Evolutionary conservation across 1,140 invertebrate species (phyloP).

Genomic region (Saccostrea cuccullata): DNA sequence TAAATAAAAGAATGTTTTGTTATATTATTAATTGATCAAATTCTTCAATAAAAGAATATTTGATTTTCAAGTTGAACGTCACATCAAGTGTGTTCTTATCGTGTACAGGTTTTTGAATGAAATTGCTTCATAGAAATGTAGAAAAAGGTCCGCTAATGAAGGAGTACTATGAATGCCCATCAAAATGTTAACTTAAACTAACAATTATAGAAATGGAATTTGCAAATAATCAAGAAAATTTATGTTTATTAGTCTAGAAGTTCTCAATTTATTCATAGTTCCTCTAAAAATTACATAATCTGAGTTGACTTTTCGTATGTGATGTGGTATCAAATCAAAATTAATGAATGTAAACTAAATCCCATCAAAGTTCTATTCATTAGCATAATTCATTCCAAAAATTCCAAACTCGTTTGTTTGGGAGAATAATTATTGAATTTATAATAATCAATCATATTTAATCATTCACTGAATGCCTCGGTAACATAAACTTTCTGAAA

Average conservation of each 20-base stretch:
- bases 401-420: constrained; percentile 6
- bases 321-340: neutral
- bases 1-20: no score
- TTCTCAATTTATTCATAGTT: neutral
- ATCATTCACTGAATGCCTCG: neutral
- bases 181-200: no score
- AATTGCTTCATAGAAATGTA: no score
- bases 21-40: no score
- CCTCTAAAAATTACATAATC: neutral
- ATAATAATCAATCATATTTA: constrained; percentile 11
- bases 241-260: neutral
- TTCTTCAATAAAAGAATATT: no score
- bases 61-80: no score
- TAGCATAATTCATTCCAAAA: constrained; percentile 8
- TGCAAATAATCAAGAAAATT: no score
- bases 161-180: no score
- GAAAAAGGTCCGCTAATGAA: no score
- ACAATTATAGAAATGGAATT: no score
- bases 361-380: constrained; percentile 1
- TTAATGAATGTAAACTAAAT: neutral
- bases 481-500: neutral
- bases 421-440: constrained; percentile 8
- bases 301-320: neutral
- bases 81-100: no score
- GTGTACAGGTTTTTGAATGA: no score